phyloP scores from a whole-genome alignment of 2,888 invertebrate species.

The Petrolisthes manimaculis region DNA sequence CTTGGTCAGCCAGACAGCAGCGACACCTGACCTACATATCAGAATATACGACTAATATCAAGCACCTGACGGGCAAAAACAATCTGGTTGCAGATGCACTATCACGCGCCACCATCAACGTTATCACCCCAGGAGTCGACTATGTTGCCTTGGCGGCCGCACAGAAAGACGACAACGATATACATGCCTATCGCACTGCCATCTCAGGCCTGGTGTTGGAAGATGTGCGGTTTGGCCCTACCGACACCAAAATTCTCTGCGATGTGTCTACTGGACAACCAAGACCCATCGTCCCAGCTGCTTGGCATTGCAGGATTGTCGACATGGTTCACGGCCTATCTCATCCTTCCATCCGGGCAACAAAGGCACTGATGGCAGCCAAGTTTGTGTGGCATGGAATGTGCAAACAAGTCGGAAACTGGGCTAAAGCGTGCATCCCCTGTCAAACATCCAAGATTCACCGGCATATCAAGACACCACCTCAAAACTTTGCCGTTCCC shows the following conservation, averaged over 20 bases:
- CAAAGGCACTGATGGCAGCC: constrained; percentile 19
- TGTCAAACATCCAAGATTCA: constrained; percentile 23
- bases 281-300: no score
- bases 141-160: constrained; percentile 4
- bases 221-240: not conserved
- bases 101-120: no score
- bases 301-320: not conserved
- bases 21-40: no score
- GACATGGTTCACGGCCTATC: constrained; percentile 7
- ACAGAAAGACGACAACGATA: constrained; percentile 2
- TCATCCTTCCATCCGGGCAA: constrained; percentile 8
- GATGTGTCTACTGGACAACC: no score
- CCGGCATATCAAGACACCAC: constrained; percentile 5
- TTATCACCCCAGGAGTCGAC: not conserved
- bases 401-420: no score
- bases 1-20: no score
- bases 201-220: constrained; percentile 18
- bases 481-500: not conserved
- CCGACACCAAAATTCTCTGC: not conserved
- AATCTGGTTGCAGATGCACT: no score
- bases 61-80: no score
- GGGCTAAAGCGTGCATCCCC: constrained; percentile 6
- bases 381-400: constrained; percentile 27
- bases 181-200: constrained; percentile 17
- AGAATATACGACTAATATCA: no score